Base-by-base conservation (phyloP, 2,797 vertebrate species). In the Notolabrus celidotus region DNA sequence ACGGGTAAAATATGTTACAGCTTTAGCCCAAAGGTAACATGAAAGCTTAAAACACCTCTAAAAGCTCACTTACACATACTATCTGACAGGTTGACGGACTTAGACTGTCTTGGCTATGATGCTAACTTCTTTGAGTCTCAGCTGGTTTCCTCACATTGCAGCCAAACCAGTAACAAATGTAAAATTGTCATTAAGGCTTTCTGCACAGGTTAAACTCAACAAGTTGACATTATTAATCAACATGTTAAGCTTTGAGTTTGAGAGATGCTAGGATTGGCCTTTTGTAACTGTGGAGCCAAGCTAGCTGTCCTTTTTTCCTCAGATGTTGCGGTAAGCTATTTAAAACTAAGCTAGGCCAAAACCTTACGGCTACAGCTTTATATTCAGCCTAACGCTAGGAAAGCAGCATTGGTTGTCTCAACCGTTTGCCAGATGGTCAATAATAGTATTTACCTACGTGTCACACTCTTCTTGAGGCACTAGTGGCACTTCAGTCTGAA, bases 391-490 rank as follows among this genome's bases (percentile, higher is more conserved):
- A 9, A 31, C 31, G 29, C 9, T 5, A 9, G 4, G 4, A 5
- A 31, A 5, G n/a, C n/a, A n/a, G 4, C 4, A 10, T 34, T 34
- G 33, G 2, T 10, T 11, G 8, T 4, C 8, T 10, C 34, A 3
- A 9, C 33, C 3, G 33, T 34, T 34, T 9, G 33, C 33, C 7
- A 9, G 33, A 10, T 34, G 33, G 8, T 34, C 7, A 34, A 10
- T 9, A 9, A 34, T 33, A 34, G 33, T 34, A 34, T 34, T 34
- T 34, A 42, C 9, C 38, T 47, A 6, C 27, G 27, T 27, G 29
- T 7, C 29, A 29, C 29, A 55, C 27, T 51, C 2, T 17, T 75
- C 17, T 27, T 74, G 61, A 23, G 25, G n/a, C n/a, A n/a, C n/a
- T n/a, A 49, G 25, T 36, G 46, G 54, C 22, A 42, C 20, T 38